phyloP scores from a whole-genome alignment of 2,888 invertebrate genomes.

The Drosophila kuntzei region DNA sequence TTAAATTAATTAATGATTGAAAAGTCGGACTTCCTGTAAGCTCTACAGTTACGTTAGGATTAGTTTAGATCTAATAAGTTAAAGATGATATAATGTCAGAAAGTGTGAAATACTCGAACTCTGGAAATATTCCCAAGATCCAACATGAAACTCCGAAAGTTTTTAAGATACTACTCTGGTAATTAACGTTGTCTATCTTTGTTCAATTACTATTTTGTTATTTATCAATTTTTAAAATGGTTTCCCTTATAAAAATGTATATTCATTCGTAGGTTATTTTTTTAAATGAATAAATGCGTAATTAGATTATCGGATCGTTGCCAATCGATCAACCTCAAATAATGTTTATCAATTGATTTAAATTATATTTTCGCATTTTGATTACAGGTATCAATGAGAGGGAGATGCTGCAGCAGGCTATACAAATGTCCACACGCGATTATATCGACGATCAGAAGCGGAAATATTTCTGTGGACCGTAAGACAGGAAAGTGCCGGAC shows the following conservation, averaged over 20 bases:
- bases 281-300: no score
- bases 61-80: neutral
- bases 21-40: neutral
- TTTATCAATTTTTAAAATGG: no score
- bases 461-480: slow-evolving; percentile 82
- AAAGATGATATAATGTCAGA: neutral
- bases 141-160: neutral
- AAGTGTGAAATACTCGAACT: neutral
- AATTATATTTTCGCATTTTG: neutral
- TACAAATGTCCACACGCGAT: slow-evolving; percentile 85
- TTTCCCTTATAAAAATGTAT: no score
- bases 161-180: no score
- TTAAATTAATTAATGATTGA: neutral
- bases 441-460: slow-evolving; percentile 85
- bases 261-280: no score
- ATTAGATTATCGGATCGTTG: no score
- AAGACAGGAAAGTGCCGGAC: slow-evolving; percentile 39
- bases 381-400: slow-evolving; percentile 79
- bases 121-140: neutral
- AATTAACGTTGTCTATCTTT: no score
- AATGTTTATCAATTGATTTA: neutral
- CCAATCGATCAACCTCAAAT: no score
- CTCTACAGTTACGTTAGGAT: neutral
- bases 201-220: no score
- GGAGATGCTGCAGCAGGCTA: slow-evolving; percentile 85